Evolutionary conservation across 1,140 invertebrate genomes (phyloP).

Genomic region (Scaptodrosophila lebanonensis): DNA sequence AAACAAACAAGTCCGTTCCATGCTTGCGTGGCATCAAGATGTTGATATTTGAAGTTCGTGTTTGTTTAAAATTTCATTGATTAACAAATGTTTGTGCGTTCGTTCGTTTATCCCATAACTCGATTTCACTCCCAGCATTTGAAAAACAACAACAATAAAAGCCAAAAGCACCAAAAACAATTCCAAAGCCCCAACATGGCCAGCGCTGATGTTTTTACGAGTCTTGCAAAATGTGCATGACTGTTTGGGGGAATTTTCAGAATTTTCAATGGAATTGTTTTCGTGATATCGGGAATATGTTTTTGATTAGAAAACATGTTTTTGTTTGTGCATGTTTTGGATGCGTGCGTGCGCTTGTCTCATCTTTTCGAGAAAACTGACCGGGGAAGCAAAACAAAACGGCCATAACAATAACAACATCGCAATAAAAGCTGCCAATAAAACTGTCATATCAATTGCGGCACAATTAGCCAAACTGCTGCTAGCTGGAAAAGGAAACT

Average conservation of each 20-base stretch:
- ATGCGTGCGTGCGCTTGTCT: slow-evolving; percentile 33
- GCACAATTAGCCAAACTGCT: slow-evolving; percentile 14
- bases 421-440: slow-evolving; percentile 27
- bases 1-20: no score
- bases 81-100: slow-evolving; percentile 12
- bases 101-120: not conserved
- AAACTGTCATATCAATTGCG: slow-evolving; percentile 24
- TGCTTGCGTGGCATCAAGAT: no score
- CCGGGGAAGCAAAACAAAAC: no score
- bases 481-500: slow-evolving; percentile 28
- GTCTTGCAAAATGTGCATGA: slow-evolving; percentile 19
- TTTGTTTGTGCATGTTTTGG: slow-evolving; percentile 46
- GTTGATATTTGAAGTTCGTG: slow-evolving; percentile 46
- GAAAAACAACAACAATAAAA: slow-evolving; percentile 5
- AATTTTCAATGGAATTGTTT: no score
- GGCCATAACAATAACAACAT: slow-evolving; percentile 24
- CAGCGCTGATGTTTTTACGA: slow-evolving; percentile 21
- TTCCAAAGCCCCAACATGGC: no score
- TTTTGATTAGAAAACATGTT: slow-evolving; percentile 43
- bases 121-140: slow-evolving; percentile 1
- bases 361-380: no score
- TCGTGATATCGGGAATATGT: no score
- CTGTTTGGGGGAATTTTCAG: slow-evolving; percentile 5
- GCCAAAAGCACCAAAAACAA: no score
- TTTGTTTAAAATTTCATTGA: slow-evolving; percentile 39